A percentile compares a stretch with the other conserved stretches of the same genome.
These are phyloP conservation scores for Hoplodrina blanda DNA, from an alignment of 2,888 invertebrate species.

Conservation along the genomic window DNA sequence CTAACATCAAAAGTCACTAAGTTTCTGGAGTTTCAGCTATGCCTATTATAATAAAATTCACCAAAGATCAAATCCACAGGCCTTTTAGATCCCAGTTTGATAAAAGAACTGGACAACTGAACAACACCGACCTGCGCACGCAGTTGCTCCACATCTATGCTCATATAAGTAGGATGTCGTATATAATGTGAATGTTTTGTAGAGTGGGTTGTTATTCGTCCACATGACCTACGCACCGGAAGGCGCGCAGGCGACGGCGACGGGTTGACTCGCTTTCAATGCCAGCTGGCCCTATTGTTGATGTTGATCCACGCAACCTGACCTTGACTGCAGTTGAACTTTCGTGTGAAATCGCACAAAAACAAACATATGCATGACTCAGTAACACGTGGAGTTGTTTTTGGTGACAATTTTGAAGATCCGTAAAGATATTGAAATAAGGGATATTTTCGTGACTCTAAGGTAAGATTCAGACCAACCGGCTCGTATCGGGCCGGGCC, in stretches of 20 bases:
- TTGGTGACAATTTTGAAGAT: slow-evolving; percentile 13
- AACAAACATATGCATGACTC: slow-evolving; percentile 48
- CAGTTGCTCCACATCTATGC: slow-evolving; percentile 4
- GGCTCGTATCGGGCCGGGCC: too few relatives aligned
- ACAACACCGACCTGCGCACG: slow-evolving; percentile 16
- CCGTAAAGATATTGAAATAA: background rate
- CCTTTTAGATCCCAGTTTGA: slow-evolving; percentile 6
- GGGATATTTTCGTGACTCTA: background rate
- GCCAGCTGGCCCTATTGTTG: slow-evolving; percentile 63
- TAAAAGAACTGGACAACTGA: slow-evolving; percentile 13
- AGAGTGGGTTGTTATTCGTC: slow-evolving; percentile 62
- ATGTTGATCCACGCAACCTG: slow-evolving; percentile 39
- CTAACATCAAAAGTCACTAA: background rate
- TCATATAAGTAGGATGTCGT: slow-evolving; percentile 66
- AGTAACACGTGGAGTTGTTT: slow-evolving; percentile 25
- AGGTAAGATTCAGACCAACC: too few relatives aligned
- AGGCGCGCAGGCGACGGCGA: slow-evolving; percentile 46
- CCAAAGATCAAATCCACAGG: background rate
- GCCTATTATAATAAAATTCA: background rate
- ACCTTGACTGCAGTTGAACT: slow-evolving; percentile 68
- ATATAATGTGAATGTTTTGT: slow-evolving; percentile 63
- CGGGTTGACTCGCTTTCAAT: slow-evolving; percentile 48
- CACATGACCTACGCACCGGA: slow-evolving; percentile 65
- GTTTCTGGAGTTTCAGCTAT: background rate
- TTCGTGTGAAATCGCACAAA: slow-evolving; percentile 54